Base-by-base conservation (phyloP, 2,113 vertebrate genomes). In the Suricata suricatta region DNA sequence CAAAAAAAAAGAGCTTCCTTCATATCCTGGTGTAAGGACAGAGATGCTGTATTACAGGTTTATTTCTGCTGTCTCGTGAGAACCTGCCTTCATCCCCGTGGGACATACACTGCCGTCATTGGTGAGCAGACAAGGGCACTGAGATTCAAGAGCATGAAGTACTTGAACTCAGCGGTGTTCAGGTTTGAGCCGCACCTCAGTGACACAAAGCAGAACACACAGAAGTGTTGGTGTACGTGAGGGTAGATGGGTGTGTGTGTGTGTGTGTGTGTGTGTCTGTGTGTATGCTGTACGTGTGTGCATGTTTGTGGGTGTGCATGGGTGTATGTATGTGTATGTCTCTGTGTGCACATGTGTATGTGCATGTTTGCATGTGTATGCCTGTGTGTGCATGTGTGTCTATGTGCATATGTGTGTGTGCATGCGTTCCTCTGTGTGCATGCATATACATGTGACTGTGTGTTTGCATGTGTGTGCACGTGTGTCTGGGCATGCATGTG, bases 251-350 rank as follows among this genome's bases (percentile, higher is more conserved):
- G 25, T 14, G 25, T 68, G 79, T 54, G 11, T 54, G 54, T 0
- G 3, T 57, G 31, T 10, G 12, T 19, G 17, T 57, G 54, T 16
- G 4, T 16, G 15, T 54, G 52, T 54, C 52, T 57, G 54, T 2
- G 54, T 19, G n/a, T 44, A 9, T n/a, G 21, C 54, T 25, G 13
- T 50, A 50, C 19, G 54, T 57, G 54, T 31, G 29, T 19, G 44
- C 33, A 6, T 9, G 15, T 1, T 6, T 15, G 1, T 21, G 15
- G 1, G 2, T 0, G 1, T 69, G 47, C 69, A 71, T 79, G 44
- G 47, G 72, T 44, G 33, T 52, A 21, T 6, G 35, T 83, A 5
- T 29, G 1, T 31, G 77, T 29, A 12, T 31, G 27, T 44, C 57
- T 60, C 57, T 23, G 57, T 60, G 57, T 23, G 21, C 57, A 23